Evolutionary conservation across 2,888 invertebrate genomes (phyloP).

Genomic region (Lypha dubia): DNA sequence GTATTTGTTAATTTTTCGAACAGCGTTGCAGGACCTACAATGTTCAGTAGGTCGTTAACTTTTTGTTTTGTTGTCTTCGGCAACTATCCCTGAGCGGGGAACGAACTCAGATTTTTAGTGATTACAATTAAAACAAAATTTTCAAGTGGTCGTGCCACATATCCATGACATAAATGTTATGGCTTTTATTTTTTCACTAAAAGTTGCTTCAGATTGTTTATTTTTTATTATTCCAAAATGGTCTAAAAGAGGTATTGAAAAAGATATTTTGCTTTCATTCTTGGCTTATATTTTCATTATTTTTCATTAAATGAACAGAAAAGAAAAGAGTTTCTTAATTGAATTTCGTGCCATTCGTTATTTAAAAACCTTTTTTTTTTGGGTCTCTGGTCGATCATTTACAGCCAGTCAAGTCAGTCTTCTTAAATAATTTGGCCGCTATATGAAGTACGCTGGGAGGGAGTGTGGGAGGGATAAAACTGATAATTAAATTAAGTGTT

Average conservation of each 20-base stretch:
- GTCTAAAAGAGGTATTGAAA: not conserved
- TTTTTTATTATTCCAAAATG: no score
- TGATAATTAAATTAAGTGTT: slow-evolving; percentile 52
- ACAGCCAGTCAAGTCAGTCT: no score
- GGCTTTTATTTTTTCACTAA: not conserved
- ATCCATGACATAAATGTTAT: no score
- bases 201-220: not conserved
- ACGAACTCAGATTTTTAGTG: no score
- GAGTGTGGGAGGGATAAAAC: not conserved
- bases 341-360: not conserved
- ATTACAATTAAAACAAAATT: no score
- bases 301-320: not conserved
- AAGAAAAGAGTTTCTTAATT: not conserved
- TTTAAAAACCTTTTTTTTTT: not conserved
- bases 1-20: no score
- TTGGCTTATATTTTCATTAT: not conserved
- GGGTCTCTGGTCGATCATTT: not conserved
- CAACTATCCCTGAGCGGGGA: no score
- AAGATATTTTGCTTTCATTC: not conserved
- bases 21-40: no score
- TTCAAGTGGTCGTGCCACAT: no score
- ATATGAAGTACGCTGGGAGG: not conserved
- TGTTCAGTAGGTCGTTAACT: no score
- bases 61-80: no score
- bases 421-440: slow-evolving; percentile 5